A percentile compares a stretch with the other conserved stretches of the same genome.
Evolutionary conservation across 2,113 vertebrate genomes (phyloP).

Genomic region (Pelobates fuscus): DNA sequence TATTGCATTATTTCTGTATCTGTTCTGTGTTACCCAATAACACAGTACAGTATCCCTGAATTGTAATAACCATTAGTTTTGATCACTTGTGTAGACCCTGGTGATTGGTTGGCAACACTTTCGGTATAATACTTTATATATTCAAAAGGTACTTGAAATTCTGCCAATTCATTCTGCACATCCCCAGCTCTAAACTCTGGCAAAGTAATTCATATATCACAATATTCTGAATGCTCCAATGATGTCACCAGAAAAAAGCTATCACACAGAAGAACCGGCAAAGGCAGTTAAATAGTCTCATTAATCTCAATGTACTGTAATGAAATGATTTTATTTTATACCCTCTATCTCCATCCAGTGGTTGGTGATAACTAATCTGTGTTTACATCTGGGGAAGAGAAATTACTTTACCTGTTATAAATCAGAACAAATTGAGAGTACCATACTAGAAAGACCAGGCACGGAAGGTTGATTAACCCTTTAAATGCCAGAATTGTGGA

Average conservation of each 20-base stretch:
- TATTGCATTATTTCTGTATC: neutral
- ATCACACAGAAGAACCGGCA: conserved; percentile 53
- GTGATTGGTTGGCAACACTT: conserved; percentile 54
- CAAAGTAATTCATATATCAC: conserved; percentile 65
- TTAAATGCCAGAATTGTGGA: neutral
- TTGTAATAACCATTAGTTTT: conserved; percentile 59
- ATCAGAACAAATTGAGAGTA: conserved; percentile 19
- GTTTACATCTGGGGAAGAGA: conserved; percentile 60
- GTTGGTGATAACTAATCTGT: conserved; percentile 65
- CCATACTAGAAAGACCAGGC: neutral
- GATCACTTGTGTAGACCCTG: conserved; percentile 59
- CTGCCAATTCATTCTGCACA: conserved; percentile 56
- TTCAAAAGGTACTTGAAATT: conserved; percentile 60
- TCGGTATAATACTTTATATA: conserved; percentile 39
- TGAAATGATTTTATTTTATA: conserved; percentile 56
- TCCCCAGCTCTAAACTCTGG: conserved; percentile 54
- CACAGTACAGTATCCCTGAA: conserved; percentile 19
- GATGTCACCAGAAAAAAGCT: conserved; percentile 61
- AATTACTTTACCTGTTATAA: conserved; percentile 21
- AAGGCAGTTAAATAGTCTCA: conserved; percentile 56
- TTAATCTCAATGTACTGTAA: conserved; percentile 64
- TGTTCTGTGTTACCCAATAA: conserved; percentile 4
- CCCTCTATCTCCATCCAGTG: conserved; percentile 58
- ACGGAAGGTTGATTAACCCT: neutral
- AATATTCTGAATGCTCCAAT: conserved; percentile 60